phyloP scores from a whole-genome alignment of 2,888 invertebrate species.

The Agrotis exclamationis region DNA sequence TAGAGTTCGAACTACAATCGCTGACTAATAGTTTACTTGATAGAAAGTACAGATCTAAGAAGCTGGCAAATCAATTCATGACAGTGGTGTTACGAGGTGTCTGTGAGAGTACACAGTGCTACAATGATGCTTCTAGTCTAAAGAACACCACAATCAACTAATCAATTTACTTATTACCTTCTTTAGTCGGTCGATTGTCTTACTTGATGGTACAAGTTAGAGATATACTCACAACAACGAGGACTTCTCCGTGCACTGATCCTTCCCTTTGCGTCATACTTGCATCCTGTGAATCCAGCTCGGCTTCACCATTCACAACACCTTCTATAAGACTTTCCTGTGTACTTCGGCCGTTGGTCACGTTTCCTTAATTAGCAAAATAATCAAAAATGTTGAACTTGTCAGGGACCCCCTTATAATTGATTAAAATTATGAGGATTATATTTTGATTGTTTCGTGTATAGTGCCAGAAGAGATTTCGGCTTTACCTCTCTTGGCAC shows the following conservation, averaged over 20 bases:
- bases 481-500: conserved; percentile 86
- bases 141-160: conserved; percentile 87
- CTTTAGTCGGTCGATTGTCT: conserved; percentile 75
- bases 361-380: conserved; percentile 91
- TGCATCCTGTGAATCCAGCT: conserved; percentile 88
- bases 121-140: conserved; percentile 87
- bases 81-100: conserved; percentile 86
- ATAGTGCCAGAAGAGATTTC: conserved; percentile 87
- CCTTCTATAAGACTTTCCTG: conserved; percentile 89
- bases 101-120: conserved; percentile 86
- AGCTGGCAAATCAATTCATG: conserved; percentile 89
- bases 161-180: conserved; percentile 86
- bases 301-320: conserved; percentile 86
- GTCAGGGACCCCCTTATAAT: conserved; percentile 87
- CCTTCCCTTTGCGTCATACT: conserved; percentile 84
- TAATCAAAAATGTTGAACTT: conserved; percentile 90
- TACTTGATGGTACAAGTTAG: conserved; percentile 75
- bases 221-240: conserved; percentile 87
- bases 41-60: conserved; percentile 81
- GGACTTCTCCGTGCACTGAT: conserved; percentile 83
- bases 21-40: conserved; percentile 73
- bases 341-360: conserved; percentile 84
- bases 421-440: conserved; percentile 78
- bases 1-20: conserved; percentile 74
- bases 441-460: conserved; percentile 85